Base-by-base conservation (phyloP, 2,797 vertebrate species). In the Coregonus suidteri region DNA sequence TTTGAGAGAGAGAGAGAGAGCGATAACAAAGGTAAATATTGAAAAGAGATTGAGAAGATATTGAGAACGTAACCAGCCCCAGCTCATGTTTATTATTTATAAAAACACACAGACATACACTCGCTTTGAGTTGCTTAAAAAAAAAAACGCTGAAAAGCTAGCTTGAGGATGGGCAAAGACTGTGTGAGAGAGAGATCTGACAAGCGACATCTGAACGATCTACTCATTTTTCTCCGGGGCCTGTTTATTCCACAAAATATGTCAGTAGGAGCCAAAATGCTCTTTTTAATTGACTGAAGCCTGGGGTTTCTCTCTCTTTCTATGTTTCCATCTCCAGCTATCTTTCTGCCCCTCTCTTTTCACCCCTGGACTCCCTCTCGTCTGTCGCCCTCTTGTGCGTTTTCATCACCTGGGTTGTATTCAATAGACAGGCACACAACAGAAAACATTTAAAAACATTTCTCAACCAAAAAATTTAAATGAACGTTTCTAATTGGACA, bases 171-270 rank as follows among this genome's bases (percentile, higher is more conserved):
- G 59, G 30, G 62, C 41, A 52, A n/a, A 52, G 1, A 3, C 15
- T 62, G n/a, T 62, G 56, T 62, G 31, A 34, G 20, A 53, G 37
- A 25, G 41, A 68, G 1, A 34, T 6, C 41, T 31, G 64, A 75
- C 2, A 7, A n/a, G 11, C 15, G 41, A 68, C 64, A 67, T 67
- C 37, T 68, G 75, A 51, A 53, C 71, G 56, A 47, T 31, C 71
- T 47, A 71, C 76, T 53, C 71, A 35, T 71, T 71, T 64, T 52
- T 54, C 37, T 52, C 69, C 25, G 14, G 77, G 67, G 53, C 76
- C 77, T 78, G 74, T 83, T 85, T 82, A 80, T 67, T 71, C 62
- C 67, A 76, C 66, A 77, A 51, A 79, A 75, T 79, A 37, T 72
- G 76, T 69, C 71, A 85, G 77, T 62, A 30, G 77, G 80, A 79